A percentile compares a stretch with the other conserved stretches of the same genome.
phyloP scores from a whole-genome alignment of 2,797 vertebrate species.

The Hydrolagus colliei region DNA sequence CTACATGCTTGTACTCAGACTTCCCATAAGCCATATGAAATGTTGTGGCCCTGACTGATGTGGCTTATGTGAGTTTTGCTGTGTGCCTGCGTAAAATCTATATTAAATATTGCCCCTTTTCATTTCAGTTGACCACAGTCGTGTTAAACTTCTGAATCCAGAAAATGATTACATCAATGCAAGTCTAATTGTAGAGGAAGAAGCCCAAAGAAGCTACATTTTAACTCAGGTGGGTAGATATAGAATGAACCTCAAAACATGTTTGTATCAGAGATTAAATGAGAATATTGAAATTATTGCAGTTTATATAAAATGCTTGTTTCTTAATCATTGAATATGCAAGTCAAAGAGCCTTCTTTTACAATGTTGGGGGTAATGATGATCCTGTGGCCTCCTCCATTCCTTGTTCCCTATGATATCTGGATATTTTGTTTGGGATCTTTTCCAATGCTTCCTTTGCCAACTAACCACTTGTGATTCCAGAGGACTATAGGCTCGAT shows the following conservation, averaged over 20 bases:
- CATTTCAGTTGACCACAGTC: constrained; percentile 88
- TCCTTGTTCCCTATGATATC: too few relatives aligned
- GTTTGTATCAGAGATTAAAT: neutral
- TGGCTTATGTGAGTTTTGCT: too few relatives aligned
- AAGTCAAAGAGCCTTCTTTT: neutral
- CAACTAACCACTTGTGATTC: too few relatives aligned
- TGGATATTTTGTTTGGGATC: too few relatives aligned
- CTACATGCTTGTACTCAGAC: too few relatives aligned
- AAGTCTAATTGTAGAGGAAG: constrained; percentile 81
- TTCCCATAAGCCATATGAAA: too few relatives aligned
- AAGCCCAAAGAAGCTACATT: constrained; percentile 87
- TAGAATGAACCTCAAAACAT: neutral
- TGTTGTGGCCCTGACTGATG: too few relatives aligned
- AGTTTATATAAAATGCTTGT: neutral
- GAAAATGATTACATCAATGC: constrained; percentile 98
- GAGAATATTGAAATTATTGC: neutral
- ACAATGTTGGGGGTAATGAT: too few relatives aligned
- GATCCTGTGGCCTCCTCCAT: too few relatives aligned
- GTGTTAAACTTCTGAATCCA: constrained; percentile 79
- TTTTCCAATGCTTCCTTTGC: too few relatives aligned
- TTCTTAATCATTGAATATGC: neutral
- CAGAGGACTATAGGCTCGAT: too few relatives aligned
- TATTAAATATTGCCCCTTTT: constrained; percentile 36
- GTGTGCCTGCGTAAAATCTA: too few relatives aligned
- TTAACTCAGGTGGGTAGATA: constrained; percentile 78